Conservation (phyloP, 2,888 invertebrate species). For the Lasioglossum villosulum region DNA sequence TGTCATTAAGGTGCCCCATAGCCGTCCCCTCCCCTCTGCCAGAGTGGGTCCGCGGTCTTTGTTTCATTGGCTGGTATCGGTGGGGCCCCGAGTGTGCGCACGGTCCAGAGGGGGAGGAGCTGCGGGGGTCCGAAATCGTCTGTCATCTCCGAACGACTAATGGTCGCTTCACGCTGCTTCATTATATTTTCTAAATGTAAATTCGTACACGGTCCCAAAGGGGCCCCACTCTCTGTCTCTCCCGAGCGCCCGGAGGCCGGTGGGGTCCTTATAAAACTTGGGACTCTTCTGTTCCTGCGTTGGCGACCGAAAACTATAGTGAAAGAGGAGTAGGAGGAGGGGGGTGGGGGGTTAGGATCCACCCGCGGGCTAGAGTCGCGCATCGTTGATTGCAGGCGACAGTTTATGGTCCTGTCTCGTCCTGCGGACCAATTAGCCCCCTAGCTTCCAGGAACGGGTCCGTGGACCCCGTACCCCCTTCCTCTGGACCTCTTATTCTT, state of each 20-base stretch:
- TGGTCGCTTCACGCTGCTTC: conserved; percentile 84
- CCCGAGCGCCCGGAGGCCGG: conserved; percentile 72
- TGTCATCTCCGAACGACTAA: conserved; percentile 85
- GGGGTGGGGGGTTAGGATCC: conserved; percentile 37
- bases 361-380: conserved; percentile 79
- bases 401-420: conserved; percentile 82
- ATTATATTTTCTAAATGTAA: conserved; percentile 85
- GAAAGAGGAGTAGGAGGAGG: conserved; percentile 13
- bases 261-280: conserved; percentile 80
- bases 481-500: neutral
- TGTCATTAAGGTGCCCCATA: conserved; percentile 73
- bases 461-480: conserved; percentile 58
- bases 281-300: conserved; percentile 61
- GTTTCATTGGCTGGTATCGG: conserved; percentile 76
- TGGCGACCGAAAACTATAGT: conserved; percentile 16
- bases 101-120: conserved; percentile 75
- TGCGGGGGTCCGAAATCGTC: conserved; percentile 84
- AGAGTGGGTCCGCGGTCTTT: conserved; percentile 68
- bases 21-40: conserved; percentile 36
- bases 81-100: conserved; percentile 48
- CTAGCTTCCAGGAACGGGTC: conserved; percentile 81
- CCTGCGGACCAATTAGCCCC: conserved; percentile 82
- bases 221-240: conserved; percentile 65
- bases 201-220: conserved; percentile 81
- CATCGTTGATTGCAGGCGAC: conserved; percentile 83